Evolutionary conservation across 2,888 invertebrate genomes (phyloP), one percentile per base, ranked within the genome.

Genomic region (Spisula subtruncata): DNA sequence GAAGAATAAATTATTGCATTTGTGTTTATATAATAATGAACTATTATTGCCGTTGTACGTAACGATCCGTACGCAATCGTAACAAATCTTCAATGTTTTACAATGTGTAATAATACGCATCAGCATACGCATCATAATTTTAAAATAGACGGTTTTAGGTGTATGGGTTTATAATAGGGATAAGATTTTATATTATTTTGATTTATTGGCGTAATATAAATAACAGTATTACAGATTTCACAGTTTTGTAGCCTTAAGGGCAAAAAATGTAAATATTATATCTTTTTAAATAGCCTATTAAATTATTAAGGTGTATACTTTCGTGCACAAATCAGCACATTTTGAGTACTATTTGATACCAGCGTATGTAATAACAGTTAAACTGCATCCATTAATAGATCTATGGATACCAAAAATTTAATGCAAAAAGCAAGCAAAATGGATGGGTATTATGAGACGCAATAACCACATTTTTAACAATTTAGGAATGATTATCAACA

Each of bases 191-290:
- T 66, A n/a, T n/a, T 6, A 66, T n/a, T 41, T 66, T 66, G 60
- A 66, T 66, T 66, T 66, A 66, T 66, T 66, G 20, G 25, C 2
- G 60, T 66, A 66, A 66, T 66, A 66, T n/a, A n/a, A n/a, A 60
- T 60, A 66, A 66, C 60, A 66, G 60, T 66, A 25, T 25, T 25
- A 25, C 25, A 66, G n/a, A 10, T 20, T 25, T 66, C 25, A 25
- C 25, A 25, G n/a, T 66, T 25, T n/a, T n/a, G 60, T n/a, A 66
- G 60, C 10, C 25, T 66, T 66, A 66, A 4, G n/a, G n/a, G 60
- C 60, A 25, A 25, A 66, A 66, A 66, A 66, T 66, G 25, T 4
- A 25, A 2, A 66, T 12, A 25, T n/a, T 66, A 25, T 25, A 5
- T 25, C 25, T 25, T 25, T 66, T 66, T 25, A 66, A 66, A 66